Percentiles rank a stretch among this genome's conserved stretches.
Evolutionary conservation across 64 coral and sea anemone species (phyloP).

Genomic region (Dendrophyllia cribrosa): DNA sequence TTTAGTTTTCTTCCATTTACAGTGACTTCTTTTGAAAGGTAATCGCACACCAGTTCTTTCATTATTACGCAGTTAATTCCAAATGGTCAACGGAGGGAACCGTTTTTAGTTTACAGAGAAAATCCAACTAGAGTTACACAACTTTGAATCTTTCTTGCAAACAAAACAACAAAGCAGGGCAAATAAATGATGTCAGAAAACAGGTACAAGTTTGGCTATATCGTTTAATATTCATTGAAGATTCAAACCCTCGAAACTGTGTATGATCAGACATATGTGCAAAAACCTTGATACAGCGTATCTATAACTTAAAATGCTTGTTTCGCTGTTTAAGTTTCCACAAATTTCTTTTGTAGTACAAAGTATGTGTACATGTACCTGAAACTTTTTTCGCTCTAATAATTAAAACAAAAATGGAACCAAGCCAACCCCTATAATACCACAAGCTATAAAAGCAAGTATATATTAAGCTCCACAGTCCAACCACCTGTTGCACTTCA

Average conservation of each 20-base stretch:
- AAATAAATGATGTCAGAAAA: constrained; percentile 14
- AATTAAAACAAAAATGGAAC: not conserved
- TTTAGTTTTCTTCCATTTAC: constrained; percentile 49
- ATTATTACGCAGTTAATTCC: not conserved
- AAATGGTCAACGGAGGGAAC: no score
- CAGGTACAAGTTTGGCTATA: not conserved
- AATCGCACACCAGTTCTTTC: constrained; percentile 68
- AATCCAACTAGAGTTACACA: no score
- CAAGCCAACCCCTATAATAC: not conserved
- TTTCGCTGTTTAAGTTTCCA: not conserved
- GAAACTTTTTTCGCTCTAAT: not conserved
- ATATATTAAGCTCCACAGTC: constrained; percentile 22
- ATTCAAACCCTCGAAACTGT: not conserved
- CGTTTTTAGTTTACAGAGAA: no score
- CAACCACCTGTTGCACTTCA: constrained; percentile 41
- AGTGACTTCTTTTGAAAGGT: constrained; percentile 39
- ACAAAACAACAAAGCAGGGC: not conserved
- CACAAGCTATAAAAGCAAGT: constrained; percentile 12
- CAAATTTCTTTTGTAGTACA: not conserved
- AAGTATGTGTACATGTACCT: not conserved
- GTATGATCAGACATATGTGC: not conserved
- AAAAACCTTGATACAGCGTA: not conserved
- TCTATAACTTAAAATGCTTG: not conserved
- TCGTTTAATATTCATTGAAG: constrained; percentile 21
- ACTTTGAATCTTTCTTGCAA: not conserved